Percentiles rank a stretch among this genome's conserved stretches.
phyloP scores from a whole-genome alignment of 2,888 invertebrate genomes.

The Hypselothyrea guttata region DNA sequence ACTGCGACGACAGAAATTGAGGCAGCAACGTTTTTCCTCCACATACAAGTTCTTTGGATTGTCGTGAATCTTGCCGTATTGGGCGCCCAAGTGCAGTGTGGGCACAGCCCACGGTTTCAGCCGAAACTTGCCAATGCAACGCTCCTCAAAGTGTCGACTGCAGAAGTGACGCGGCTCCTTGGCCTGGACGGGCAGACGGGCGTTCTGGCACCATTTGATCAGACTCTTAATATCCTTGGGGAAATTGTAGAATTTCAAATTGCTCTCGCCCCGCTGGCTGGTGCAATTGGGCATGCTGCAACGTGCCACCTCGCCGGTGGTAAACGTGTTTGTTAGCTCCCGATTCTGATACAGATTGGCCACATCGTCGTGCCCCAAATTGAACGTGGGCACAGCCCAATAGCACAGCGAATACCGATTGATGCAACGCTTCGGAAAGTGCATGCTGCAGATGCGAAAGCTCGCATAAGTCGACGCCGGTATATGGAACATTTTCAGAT shows the following conservation, averaged over 20 bases:
- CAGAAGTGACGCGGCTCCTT: constrained; percentile 79
- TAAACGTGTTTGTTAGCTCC: constrained; percentile 77
- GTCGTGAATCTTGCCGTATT: constrained; percentile 78
- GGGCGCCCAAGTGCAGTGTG: constrained; percentile 76
- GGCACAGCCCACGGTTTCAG: constrained; percentile 80
- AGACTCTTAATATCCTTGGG: constrained; percentile 77
- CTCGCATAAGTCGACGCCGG: constrained; percentile 63
- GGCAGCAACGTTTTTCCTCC: constrained; percentile 79
- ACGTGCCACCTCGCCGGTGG: constrained; percentile 77
- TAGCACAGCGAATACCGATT: constrained; percentile 79
- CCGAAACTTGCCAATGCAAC: constrained; percentile 78
- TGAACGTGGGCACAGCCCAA: constrained; percentile 80
- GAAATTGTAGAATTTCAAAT: constrained; percentile 79
- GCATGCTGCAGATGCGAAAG: constrained; percentile 78
- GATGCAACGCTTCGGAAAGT: constrained; percentile 79
- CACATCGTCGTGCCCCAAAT: constrained; percentile 78
- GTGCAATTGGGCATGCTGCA: constrained; percentile 79
- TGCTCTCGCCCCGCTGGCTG: constrained; percentile 77
- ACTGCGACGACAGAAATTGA: constrained; percentile 76
- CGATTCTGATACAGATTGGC: constrained; percentile 80
- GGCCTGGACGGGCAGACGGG: constrained; percentile 76
- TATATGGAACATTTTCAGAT: constrained; percentile 76
- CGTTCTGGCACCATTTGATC: constrained; percentile 80
- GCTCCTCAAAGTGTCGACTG: constrained; percentile 78
- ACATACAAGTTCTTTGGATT: constrained; percentile 76